A percentile compares a stretch with the other conserved stretches of the same genome.
Conservation (phyloP, 2,113 vertebrate species). For the Laterallus jamaicensis region DNA sequence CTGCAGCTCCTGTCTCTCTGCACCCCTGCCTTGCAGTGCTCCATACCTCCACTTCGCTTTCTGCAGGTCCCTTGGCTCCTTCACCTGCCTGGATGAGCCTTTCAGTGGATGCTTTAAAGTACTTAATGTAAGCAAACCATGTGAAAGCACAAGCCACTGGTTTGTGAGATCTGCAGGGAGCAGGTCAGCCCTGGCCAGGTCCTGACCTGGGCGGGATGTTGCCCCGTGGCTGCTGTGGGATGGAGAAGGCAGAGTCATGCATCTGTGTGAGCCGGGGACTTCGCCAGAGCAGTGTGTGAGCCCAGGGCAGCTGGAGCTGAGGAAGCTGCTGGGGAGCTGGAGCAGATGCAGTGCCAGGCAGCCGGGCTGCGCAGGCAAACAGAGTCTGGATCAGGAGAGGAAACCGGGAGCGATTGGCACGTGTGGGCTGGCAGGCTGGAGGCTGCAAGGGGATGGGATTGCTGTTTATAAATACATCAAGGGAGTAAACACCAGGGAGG, state of each 20-base stretch:
- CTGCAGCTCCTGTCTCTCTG: background rate
- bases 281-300: accelerated
- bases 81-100: background rate
- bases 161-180: background rate
- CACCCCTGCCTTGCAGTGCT: background rate
- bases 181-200: background rate
- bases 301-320: background rate
- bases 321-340: background rate
- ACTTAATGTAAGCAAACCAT: background rate
- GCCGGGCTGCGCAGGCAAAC: background rate
- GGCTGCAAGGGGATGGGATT: constrained; percentile 31
- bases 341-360: background rate
- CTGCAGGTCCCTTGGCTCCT: background rate
- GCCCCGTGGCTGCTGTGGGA: background rate
- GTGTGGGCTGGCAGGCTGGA: constrained; percentile 40
- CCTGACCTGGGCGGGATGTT: background rate
- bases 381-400: background rate
- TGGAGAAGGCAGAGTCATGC: background rate
- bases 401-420: constrained; percentile 26
- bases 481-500: constrained; percentile 61
- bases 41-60: background rate
- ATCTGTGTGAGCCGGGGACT: accelerated
- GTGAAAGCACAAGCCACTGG: background rate
- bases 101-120: background rate
- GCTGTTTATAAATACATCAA: constrained; percentile 68